Percentiles rank a stretch among this genome's conserved stretches.
Evolutionary conservation across 2,113 vertebrate species (phyloP).

Genomic region (Rhagologus leucostigma): DNA sequence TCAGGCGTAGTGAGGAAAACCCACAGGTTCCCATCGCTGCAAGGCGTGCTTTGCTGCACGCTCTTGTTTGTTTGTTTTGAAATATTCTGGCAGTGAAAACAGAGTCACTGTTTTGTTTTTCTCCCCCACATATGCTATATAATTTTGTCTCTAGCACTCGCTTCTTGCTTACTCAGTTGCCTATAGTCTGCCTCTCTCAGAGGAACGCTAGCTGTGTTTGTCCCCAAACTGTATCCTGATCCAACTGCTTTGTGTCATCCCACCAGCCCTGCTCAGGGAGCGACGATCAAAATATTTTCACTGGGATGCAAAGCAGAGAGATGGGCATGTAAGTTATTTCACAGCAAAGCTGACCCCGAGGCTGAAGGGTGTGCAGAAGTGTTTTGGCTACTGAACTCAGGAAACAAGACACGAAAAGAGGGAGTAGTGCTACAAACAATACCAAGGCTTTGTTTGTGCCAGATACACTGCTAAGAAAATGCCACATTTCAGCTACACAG

Average conservation of each 20-base stretch:
- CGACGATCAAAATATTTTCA: not conserved
- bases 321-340: not conserved
- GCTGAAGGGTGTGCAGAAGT: not conserved
- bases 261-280: slow-evolving; percentile 12
- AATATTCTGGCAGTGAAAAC: slow-evolving; percentile 50
- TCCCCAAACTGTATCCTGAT: slow-evolving; percentile 44
- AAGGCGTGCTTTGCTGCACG: not conserved
- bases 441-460: slow-evolving; percentile 46
- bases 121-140: slow-evolving; percentile 62
- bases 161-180: slow-evolving; percentile 63
- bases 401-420: not conserved
- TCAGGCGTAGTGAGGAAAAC: not conserved
- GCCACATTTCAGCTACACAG: not conserved
- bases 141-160: slow-evolving; percentile 24
- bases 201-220: slow-evolving; percentile 56
- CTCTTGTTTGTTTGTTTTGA: slow-evolving; percentile 60
- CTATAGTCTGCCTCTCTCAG: slow-evolving; percentile 46
- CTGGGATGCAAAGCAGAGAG: not conserved
- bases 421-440: slow-evolving; percentile 31
- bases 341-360: slow-evolving; percentile 13
- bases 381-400: slow-evolving; percentile 23
- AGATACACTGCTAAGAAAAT: slow-evolving; percentile 13
- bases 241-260: slow-evolving; percentile 59
- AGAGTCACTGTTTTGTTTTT: slow-evolving; percentile 62
- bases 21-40: not conserved